phyloP scores from a whole-genome alignment of 2,888 invertebrate genomes.

The Macaria liturata region DNA sequence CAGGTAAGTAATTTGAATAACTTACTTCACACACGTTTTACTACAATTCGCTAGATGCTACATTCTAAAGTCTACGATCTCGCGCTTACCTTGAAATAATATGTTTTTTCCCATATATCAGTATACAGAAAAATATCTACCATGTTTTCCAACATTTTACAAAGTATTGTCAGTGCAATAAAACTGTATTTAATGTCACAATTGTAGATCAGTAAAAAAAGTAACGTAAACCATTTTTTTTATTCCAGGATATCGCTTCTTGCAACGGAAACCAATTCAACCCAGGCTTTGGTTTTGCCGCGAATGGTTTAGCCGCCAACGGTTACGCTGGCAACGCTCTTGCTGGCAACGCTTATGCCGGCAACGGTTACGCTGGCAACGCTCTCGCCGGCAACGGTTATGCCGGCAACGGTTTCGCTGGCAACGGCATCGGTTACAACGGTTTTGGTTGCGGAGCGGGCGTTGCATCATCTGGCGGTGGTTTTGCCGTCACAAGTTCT shows the following conservation, averaged over 20 bases:
- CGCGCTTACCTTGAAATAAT: too few relatives aligned
- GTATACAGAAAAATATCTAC: too few relatives aligned
- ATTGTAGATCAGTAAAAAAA: too few relatives aligned
- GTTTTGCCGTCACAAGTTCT: constrained; percentile 37
- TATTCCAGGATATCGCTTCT: constrained; percentile 41
- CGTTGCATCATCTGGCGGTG: constrained; percentile 42
- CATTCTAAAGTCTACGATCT: too few relatives aligned
- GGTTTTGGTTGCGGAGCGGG: constrained; percentile 19
- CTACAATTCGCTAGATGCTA: too few relatives aligned
- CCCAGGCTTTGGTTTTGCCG: constrained; percentile 14
- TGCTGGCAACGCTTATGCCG: constrained; percentile 5
- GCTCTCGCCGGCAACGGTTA: constrained; percentile 4
- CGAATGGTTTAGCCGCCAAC: constrained; percentile 25
- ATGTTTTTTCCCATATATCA: too few relatives aligned
- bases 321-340: constrained; percentile 15
- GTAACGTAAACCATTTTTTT: background rate
- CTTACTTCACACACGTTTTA: background rate
- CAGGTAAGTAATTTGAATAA: constrained; percentile 19
- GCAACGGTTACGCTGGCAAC: constrained; percentile 4
- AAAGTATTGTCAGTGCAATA: background rate
- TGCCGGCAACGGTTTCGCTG: constrained; percentile 16
- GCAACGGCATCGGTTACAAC: constrained; percentile 17
- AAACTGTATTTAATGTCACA: background rate
- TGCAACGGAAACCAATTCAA: constrained; percentile 9
- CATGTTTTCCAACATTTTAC: too few relatives aligned